phyloP scores from a whole-genome alignment of 53 echinoderm and acorn worm species.

The Luidia sarsii region DNA sequence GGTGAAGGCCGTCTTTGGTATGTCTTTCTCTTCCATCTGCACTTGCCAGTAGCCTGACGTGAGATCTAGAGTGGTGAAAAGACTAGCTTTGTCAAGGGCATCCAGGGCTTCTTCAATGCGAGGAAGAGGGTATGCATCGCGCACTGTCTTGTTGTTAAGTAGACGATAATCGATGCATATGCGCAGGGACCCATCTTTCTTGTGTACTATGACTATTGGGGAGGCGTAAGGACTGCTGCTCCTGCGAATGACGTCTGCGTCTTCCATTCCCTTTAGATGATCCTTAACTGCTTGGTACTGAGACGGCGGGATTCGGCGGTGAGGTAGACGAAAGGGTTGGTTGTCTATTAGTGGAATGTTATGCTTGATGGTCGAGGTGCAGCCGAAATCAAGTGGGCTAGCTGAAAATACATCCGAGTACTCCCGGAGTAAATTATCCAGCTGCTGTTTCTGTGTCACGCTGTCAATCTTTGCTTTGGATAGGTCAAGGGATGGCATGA shows the following conservation, averaged over 20 bases:
- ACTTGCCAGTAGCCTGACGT: background rate
- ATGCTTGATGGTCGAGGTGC: slow-evolving; percentile 17
- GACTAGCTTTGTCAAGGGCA: slow-evolving; percentile 49
- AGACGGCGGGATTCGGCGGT: slow-evolving; percentile 29
- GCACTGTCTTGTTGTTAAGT: slow-evolving; percentile 59
- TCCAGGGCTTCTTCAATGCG: slow-evolving; percentile 74
- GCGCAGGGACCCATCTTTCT: slow-evolving; percentile 64
- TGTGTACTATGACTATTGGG: slow-evolving; percentile 45
- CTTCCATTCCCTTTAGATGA: slow-evolving; percentile 22
- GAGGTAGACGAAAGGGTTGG: slow-evolving; percentile 13
- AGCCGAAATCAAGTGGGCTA: slow-evolving; percentile 2
- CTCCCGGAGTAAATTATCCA: background rate
- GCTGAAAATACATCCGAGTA: slow-evolving; percentile 2
- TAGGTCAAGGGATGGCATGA: slow-evolving; percentile 6
- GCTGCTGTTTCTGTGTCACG: slow-evolving; percentile 7
- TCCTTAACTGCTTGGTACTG: slow-evolving; percentile 35
- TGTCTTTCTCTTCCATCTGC: background rate
- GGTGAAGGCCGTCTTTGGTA: background rate
- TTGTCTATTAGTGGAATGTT: slow-evolving; percentile 20
- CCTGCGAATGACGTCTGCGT: slow-evolving; percentile 5
- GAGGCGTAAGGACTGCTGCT: background rate
- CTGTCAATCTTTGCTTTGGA: background rate
- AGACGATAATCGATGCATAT: slow-evolving; percentile 69
- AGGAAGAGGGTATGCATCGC: no score
- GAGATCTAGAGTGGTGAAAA: slow-evolving; percentile 5